Conservation (phyloP, 1,140 invertebrate species). For the Drosophila rufa region DNA sequence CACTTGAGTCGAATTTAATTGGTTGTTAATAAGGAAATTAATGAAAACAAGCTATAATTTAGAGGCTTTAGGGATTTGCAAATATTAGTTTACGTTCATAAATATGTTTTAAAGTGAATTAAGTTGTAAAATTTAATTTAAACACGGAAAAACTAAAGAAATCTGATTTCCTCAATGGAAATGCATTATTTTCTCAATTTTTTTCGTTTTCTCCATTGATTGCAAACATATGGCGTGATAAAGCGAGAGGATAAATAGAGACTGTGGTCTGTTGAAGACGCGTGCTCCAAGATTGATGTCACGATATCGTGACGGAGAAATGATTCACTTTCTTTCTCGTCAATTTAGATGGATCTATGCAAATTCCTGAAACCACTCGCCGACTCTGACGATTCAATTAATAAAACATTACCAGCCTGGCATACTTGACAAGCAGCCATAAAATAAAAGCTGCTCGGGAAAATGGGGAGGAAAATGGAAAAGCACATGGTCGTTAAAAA, state of each 20-base stretch:
- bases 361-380: constrained; percentile 23
- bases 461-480: neutral
- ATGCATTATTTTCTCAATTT: neutral
- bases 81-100: neutral
- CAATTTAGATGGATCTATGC: constrained; percentile 16
- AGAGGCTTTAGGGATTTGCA: neutral
- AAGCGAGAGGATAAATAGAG: neutral
- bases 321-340: constrained; percentile 18
- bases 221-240: constrained; percentile 12
- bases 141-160: neutral
- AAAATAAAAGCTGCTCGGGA: constrained; percentile 15
- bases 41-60: neutral
- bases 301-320: constrained; percentile 20
- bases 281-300: constrained; percentile 27
- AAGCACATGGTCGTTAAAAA: constrained; percentile 16
- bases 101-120: constrained; percentile 1
- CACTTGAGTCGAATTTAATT: constrained; percentile 16
- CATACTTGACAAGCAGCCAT: constrained; percentile 11
- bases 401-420: constrained; percentile 58
- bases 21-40: neutral
- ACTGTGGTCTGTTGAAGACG: neutral
- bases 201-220: neutral
- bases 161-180: neutral
- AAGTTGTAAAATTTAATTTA: neutral
- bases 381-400: constrained; percentile 51